Conservation (phyloP, 2,888 invertebrate genomes). For the Synergus itoensis region DNA sequence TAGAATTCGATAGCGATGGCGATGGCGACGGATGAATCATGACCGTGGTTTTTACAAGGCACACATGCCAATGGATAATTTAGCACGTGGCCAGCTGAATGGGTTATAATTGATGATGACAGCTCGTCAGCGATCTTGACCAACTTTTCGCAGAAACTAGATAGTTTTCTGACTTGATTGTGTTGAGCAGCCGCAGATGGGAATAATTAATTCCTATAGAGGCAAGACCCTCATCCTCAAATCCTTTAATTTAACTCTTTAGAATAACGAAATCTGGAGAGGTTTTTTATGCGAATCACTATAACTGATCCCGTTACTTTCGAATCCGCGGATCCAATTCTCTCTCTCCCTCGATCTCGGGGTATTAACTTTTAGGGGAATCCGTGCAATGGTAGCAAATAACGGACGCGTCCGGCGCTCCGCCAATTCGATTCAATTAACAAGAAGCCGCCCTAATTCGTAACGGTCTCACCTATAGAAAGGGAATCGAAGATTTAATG, state of each 20-base stretch:
- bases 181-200: not conserved
- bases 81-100: constrained; percentile 70
- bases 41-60: constrained; percentile 61
- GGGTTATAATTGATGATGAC: constrained; percentile 76
- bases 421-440: constrained; percentile 57
- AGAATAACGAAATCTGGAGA: not conserved
- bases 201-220: constrained; percentile 5
- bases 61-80: constrained; percentile 69
- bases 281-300: not conserved
- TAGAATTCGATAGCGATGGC: constrained; percentile 46
- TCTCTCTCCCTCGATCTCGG: not conserved
- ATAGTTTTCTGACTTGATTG: not conserved
- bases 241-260: constrained; percentile 10
- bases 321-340: not conserved
- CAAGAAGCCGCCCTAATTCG: constrained; percentile 51
- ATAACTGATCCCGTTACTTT: not conserved
- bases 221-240: not conserved
- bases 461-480: constrained; percentile 14
- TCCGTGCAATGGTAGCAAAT: not conserved
- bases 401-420: constrained; percentile 33
- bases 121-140: constrained; percentile 63
- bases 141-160: not conserved
- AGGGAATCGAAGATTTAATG: constrained; percentile 45
- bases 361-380: not conserved
- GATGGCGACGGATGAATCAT: constrained; percentile 62